These are phyloP conservation scores for Conopomorpha cramerella DNA, from an alignment of 1,140 invertebrate species.

Conservation along the genomic window DNA sequence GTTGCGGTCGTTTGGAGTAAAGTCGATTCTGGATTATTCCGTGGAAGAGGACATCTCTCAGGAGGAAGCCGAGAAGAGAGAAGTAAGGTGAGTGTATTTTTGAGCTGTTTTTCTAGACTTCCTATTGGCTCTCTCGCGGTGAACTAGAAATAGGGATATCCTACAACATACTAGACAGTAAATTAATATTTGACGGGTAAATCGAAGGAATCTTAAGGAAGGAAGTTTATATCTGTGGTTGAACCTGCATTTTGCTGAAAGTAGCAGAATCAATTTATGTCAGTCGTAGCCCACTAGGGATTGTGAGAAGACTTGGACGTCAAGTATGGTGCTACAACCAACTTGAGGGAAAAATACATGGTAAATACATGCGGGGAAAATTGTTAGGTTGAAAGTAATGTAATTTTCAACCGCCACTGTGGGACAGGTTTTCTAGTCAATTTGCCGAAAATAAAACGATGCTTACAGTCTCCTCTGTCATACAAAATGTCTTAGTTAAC, in stretches of 20 bases:
- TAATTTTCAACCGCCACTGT: background rate
- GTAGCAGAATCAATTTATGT: no score
- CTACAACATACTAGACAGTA: background rate
- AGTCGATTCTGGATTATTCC: constrained; percentile 98
- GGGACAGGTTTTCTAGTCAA: background rate
- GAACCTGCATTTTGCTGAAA: no score
- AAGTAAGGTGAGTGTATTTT: constrained; percentile 92
- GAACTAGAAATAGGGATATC: background rate
- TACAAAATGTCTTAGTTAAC: no score
- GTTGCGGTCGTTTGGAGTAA: constrained; percentile 93
- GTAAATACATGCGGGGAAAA: background rate
- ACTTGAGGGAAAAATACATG: background rate
- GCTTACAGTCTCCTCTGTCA: constrained; percentile 5
- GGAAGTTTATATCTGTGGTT: background rate
- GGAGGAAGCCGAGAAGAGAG: constrained; percentile 85
- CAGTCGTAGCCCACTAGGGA: no score
- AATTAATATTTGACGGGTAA: background rate
- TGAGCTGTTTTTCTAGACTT: no score
- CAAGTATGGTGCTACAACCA: no score
- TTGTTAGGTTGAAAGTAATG: background rate
- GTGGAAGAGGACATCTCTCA: constrained; percentile 96
- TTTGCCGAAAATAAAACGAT: background rate
- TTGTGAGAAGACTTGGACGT: no score
- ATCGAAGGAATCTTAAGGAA: background rate
- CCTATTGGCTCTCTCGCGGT: no score